A percentile compares a stretch with the other conserved stretches of the same genome.
Evolutionary conservation across 1,140 invertebrate genomes (phyloP).

Genomic region (Bombyx mori): DNA sequence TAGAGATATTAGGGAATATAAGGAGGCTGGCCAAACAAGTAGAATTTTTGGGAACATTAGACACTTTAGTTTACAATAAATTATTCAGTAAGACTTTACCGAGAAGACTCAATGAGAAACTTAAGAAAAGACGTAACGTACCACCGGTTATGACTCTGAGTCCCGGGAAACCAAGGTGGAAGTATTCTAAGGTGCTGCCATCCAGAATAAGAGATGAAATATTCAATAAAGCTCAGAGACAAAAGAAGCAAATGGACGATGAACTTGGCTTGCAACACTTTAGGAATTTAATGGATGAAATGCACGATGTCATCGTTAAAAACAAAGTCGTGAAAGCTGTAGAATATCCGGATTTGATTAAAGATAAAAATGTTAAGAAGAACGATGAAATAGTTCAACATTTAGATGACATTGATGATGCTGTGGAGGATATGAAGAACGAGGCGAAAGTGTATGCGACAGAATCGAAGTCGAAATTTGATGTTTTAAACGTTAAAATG

Average conservation of each 20-base stretch:
- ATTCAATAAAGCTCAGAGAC: conserved; percentile 45
- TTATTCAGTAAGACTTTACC: conserved; percentile 45
- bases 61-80: conserved; percentile 53
- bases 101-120: conserved; percentile 29
- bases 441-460: conserved; percentile 29
- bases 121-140: conserved; percentile 45
- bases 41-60: conserved; percentile 58
- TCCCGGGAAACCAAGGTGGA: conserved; percentile 48
- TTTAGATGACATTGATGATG: conserved; percentile 30
- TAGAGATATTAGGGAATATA: conserved; percentile 71
- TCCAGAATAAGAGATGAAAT: conserved; percentile 43
- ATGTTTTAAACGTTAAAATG: conserved; percentile 44
- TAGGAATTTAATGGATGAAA: conserved; percentile 39
- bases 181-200: conserved; percentile 39
- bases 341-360: conserved; percentile 15
- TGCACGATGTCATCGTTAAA: conserved; percentile 37
- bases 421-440: conserved; percentile 31
- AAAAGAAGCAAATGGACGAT: conserved; percentile 45
- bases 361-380: conserved; percentile 10
- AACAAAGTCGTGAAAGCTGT: conserved; percentile 15
- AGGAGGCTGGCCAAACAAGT: conserved; percentile 62
- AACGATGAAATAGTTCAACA: conserved; percentile 7
- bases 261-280: conserved; percentile 37
- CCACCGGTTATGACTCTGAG: conserved; percentile 28
- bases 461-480: conserved; percentile 32